These are phyloP conservation scores for Bugula neritina DNA, from an alignment of 2,888 invertebrate species.

Conservation along the genomic window DNA sequence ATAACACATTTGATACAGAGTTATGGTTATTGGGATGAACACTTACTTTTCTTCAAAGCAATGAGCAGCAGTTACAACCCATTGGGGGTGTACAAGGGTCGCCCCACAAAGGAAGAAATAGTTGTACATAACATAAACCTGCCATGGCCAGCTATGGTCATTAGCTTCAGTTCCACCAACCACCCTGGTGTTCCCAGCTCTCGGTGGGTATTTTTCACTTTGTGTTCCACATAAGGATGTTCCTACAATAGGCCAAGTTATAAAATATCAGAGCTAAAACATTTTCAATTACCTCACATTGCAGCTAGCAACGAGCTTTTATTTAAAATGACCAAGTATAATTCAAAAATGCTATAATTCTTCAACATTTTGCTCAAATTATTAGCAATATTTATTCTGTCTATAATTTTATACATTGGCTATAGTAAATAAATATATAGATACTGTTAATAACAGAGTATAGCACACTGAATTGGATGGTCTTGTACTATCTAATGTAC, in stretches of 20 bases:
- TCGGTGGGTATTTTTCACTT: neutral
- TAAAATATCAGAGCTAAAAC: no score
- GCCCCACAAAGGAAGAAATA: constrained; percentile 32
- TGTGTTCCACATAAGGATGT: neutral
- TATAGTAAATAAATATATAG: neutral
- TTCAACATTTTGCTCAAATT: no score
- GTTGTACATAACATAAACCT: constrained; percentile 31
- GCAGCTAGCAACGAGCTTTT: no score
- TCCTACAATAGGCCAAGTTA: neutral
- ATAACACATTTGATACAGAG: no score
- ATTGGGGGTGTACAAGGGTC: constrained; percentile 31
- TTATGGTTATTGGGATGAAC: no score
- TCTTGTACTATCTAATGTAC: neutral
- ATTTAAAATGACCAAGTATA: no score
- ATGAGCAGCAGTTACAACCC: constrained; percentile 34
- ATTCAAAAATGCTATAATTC: no score
- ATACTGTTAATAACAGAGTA: neutral
- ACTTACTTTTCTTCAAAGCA: constrained; percentile 30
- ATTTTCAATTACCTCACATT: no score
- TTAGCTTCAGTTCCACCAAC: constrained; percentile 30
- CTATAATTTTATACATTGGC: no score
- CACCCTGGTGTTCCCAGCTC: constrained; percentile 28
- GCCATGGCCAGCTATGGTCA: constrained; percentile 32
- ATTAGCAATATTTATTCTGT: no score
- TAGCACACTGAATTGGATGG: neutral